phyloP scores from a whole-genome alignment of 2,113 vertebrate genomes.

The Colinus virginianus region DNA sequence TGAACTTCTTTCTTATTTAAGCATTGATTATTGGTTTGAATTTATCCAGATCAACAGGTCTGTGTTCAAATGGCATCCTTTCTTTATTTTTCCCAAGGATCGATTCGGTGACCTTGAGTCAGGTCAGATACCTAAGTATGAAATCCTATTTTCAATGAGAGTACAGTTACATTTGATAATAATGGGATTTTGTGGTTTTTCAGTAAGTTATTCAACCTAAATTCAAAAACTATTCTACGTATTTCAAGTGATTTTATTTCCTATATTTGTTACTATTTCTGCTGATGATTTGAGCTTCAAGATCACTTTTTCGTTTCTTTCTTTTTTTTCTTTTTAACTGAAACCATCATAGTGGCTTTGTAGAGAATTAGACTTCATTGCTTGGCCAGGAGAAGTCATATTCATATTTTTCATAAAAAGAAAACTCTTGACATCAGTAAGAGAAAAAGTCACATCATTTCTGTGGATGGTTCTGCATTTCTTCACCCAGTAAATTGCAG shows the following conservation, averaged over 20 bases:
- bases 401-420: neutral
- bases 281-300: neutral
- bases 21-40: neutral
- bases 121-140: neutral
- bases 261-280: conserved; percentile 14
- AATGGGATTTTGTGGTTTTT: conserved; percentile 51
- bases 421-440: neutral
- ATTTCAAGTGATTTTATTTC: conserved; percentile 30
- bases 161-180: conserved; percentile 25
- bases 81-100: neutral
- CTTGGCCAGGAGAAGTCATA: neutral
- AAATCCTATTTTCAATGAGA: conserved; percentile 58
- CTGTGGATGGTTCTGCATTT: neutral
- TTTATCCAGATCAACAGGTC: conserved; percentile 13
- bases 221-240: conserved; percentile 5
- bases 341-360: neutral
- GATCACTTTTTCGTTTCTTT: neutral
- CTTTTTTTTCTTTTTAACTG: neutral
- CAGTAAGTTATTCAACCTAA: conserved; percentile 55
- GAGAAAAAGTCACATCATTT: neutral
- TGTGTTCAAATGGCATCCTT: neutral
- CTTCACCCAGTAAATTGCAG: neutral
- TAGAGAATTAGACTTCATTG: neutral
- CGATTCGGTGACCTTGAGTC: conserved; percentile 40
- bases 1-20: neutral